These are phyloP conservation scores for Coregonus clupeaformis DNA, from an alignment of 2,113 vertebrate genomes.

Conservation along the genomic window DNA sequence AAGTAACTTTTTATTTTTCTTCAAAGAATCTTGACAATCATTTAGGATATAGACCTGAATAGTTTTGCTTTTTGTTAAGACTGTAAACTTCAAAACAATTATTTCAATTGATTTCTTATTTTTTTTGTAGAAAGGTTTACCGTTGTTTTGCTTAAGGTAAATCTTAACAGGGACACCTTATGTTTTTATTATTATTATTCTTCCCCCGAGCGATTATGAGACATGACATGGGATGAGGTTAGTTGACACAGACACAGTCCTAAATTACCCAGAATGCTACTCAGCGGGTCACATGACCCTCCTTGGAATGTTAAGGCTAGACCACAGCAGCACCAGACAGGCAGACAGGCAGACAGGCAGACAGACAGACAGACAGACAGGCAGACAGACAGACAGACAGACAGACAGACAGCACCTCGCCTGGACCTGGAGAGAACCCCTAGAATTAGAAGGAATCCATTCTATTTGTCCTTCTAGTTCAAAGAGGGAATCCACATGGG, in stretches of 20 bases:
- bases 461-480: too few relatives aligned
- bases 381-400: too few relatives aligned
- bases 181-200: neutral
- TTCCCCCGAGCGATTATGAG: slow-evolving; percentile 5
- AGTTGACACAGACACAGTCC: neutral
- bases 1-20: slow-evolving; percentile 56
- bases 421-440: neutral
- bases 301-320: slow-evolving; percentile 45
- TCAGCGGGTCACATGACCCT: slow-evolving; percentile 9
- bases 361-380: too few relatives aligned
- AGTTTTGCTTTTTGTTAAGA: slow-evolving; percentile 71
- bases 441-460: too few relatives aligned
- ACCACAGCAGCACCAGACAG: neutral
- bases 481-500: too few relatives aligned
- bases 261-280: slow-evolving; percentile 27
- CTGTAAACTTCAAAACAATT: slow-evolving; percentile 73
- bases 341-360: too few relatives aligned
- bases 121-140: slow-evolving; percentile 31
- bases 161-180: neutral
- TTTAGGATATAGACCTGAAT: slow-evolving; percentile 79
- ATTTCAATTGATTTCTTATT: neutral
- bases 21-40: slow-evolving; percentile 75
- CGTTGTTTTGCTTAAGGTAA: slow-evolving; percentile 6
- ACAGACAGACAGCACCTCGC: slow-evolving; percentile 11
- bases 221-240: slow-evolving; percentile 5